These are phyloP conservation scores for Ruditapes philippinarum DNA, from an alignment of 1,140 invertebrate genomes.

Conservation along the genomic window DNA sequence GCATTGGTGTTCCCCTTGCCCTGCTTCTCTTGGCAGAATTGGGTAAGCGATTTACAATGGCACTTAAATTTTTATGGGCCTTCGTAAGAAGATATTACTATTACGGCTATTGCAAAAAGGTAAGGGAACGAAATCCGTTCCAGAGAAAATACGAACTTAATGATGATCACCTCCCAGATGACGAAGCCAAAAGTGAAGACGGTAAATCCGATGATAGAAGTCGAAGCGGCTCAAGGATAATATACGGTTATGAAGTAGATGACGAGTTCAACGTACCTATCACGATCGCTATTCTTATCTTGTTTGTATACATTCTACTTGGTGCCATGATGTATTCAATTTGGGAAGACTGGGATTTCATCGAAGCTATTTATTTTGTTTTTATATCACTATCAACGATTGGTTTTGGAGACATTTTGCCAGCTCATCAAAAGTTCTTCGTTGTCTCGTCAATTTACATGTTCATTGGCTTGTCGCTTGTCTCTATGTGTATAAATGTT, in stretches of 20 bases:
- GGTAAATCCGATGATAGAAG: slow-evolving; percentile 24
- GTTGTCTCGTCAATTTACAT: slow-evolving; percentile 96
- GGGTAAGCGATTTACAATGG: slow-evolving; percentile 80
- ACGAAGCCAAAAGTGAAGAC: background rate
- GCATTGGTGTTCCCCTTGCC: slow-evolving; percentile 97
- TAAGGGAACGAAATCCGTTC: slow-evolving; percentile 15
- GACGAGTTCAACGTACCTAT: slow-evolving; percentile 98
- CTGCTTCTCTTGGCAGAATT: slow-evolving; percentile 88
- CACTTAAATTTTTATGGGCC: slow-evolving; percentile 76
- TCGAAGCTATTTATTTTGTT: slow-evolving; percentile 97
- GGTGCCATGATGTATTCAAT: slow-evolving; percentile 92
- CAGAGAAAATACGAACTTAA: slow-evolving; percentile 29
- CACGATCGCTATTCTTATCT: slow-evolving; percentile 93
- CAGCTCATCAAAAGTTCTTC: slow-evolving; percentile 95
- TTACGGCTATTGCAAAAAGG: slow-evolving; percentile 22
- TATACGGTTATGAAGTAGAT: slow-evolving; percentile 88
- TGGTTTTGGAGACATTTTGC: slow-evolving; percentile 95
- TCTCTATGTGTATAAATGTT: slow-evolving; percentile 97
- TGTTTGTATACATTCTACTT: slow-evolving; percentile 94
- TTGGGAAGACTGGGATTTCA: slow-evolving; percentile 92
- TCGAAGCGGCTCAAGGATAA: slow-evolving; percentile 7
- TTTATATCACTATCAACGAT: slow-evolving; percentile 92
- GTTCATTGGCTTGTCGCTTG: slow-evolving; percentile 96
- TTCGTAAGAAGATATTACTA: slow-evolving; percentile 68
- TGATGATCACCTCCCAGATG: background rate